These are phyloP conservation scores for Pristionchus mayeri DNA, from an alignment of 2,888 invertebrate genomes.

Conservation along the genomic window DNA sequence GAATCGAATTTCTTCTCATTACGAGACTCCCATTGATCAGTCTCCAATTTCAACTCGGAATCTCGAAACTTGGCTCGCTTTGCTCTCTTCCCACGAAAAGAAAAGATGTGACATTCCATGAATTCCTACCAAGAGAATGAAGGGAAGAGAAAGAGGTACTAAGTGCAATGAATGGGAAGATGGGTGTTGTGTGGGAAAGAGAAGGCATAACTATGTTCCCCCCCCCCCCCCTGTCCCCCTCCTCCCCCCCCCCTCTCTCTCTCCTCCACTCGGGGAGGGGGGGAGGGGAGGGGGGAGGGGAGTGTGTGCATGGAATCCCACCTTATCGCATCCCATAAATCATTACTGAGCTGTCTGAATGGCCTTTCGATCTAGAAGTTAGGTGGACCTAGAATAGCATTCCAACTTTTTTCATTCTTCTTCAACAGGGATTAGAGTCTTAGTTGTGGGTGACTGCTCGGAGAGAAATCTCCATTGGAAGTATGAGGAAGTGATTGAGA, in stretches of 20 bases:
- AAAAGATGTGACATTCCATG: conserved; percentile 8
- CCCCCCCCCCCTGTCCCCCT: neutral
- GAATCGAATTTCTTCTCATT: conserved; percentile 39
- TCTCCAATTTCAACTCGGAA: neutral
- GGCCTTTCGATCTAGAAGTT: neutral
- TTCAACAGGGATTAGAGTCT: neutral
- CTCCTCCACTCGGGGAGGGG: neutral
- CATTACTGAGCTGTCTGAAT: neutral
- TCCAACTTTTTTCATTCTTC: neutral
- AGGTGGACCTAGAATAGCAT: neutral
- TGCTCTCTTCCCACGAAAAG: neutral
- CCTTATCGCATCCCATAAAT: neutral
- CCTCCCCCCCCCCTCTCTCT: conserved; percentile 23
- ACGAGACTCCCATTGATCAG: neutral
- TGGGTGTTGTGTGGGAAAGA: neutral
- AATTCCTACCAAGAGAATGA: neutral
- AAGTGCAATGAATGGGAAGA: conserved; percentile 34
- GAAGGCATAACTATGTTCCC: conserved; percentile 9
- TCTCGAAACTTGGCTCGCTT: neutral
- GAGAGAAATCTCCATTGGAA: too few relatives aligned
- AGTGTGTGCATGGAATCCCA: neutral
- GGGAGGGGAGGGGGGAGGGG: neutral
- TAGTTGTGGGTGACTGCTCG: too few relatives aligned
- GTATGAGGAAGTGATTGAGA: too few relatives aligned
- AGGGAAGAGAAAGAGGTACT: neutral